Base-by-base conservation (phyloP, 2,113 vertebrate genomes). In the Puntigrus tetrazona region DNA sequence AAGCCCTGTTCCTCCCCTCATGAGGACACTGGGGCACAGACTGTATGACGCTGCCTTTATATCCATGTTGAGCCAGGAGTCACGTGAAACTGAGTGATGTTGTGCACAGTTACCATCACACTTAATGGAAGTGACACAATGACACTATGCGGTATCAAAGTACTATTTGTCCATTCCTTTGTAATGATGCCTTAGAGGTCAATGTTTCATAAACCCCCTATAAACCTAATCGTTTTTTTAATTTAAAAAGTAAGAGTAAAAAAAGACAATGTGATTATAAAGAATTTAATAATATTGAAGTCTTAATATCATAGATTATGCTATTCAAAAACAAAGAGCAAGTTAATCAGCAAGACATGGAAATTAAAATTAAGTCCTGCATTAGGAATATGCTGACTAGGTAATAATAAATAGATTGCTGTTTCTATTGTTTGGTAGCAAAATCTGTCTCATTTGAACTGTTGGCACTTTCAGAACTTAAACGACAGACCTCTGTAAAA, bases 251-350 rank as follows among this genome's bases (percentile, higher is more conserved):
- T 5, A 13, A 31, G 29, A 31, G 16, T 16, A 63, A 38, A 38
- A 4, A 13, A 41, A 13, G 36, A n/a, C 29, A 70, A 70, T 65
- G 29, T 65, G 63, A 34, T 16, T 29, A 31, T 20, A 4, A n/a
- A 34, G 65, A 69, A 70, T 70, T 70, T 70, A n/a, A 70, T 70
- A 70, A n/a, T 9, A 70, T 38, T 70, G 8, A 5, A 73, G 38
- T 45, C 38, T 27, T 73, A 72, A 72, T 72, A 8, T 45, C n/a
- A 14, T n/a, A 4, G 38, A 73, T 27, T 45, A 73, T 43, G 69
- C 11, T 45, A 27, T 43, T 25, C 5, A 72, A 72, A 25, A 72
- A 43, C 22, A 72, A n/a, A 43, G 10, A 45, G 43, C 22, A 73
- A 7, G 27, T 73, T 73, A 1, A 43, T 72, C 22, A 72, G 20